Base-by-base conservation (phyloP, 1,140 invertebrate genomes). In the Meloidogyne hapla region DNA sequence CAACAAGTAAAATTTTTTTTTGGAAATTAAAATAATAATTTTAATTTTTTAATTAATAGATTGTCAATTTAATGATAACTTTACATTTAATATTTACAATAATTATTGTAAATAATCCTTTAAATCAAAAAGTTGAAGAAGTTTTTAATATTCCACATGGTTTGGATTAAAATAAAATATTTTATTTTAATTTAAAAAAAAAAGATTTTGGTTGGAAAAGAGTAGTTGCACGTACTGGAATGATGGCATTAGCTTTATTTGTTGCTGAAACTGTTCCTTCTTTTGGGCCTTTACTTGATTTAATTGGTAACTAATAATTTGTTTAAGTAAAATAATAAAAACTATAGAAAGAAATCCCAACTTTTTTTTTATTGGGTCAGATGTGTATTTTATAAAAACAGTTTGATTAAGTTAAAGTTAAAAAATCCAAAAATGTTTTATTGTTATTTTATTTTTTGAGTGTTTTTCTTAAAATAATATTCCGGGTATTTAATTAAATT, bases 211-310 rank as follows among this genome's bases (percentile, higher is more conserved):
- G 91, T 74, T 90, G 91, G 87, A 92, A 92, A 84, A 89, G 94
- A 12, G 92, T 92, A 71, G 85, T 92, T 0, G 87, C 93, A n/a
- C 90, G 94, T 40, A 92, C 92, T 2, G 85, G 89, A 0, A 88
- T 95, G 4, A 90, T 94, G 15, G 89, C 91, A 0, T 76, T 92
- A 1, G 91, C 92, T 0, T 91, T 94, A 2, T 91, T 93, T 21
- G 88, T 94, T 10, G 93, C 92, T 0, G 92, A 94, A 88, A 91
- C 91, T 8, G 91, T 96, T 1, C 94, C 94, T 0, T 90, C 91
- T 78, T 95, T 96, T 85, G 93, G 94, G 78, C 89, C 93, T 21
- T 91, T 96, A 1, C 92, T 96, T 91, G 91, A 93, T 33, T 88
- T 96, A 2, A 91, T 96, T 8, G 94, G 94, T n/a, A 92, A 92